Conservation (phyloP, 2,113 vertebrate species). For the Sturnus vulgaris region DNA sequence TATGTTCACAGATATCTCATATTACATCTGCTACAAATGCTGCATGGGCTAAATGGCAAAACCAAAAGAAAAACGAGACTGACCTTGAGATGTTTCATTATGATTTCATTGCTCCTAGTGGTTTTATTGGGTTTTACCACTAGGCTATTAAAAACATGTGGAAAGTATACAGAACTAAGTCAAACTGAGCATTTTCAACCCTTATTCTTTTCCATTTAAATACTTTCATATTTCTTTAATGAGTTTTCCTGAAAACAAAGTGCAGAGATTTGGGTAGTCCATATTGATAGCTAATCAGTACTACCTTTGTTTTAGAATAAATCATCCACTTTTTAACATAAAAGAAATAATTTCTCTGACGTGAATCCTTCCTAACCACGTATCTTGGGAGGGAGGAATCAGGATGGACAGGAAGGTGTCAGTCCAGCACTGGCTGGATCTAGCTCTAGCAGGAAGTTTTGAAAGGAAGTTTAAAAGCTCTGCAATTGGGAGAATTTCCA, state of each 20-base stretch:
- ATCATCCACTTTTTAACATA: background rate
- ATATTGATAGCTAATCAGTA: background rate
- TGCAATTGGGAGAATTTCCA: background rate
- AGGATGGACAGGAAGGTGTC: background rate
- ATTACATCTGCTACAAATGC: constrained; percentile 42
- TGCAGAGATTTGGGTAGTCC: background rate
- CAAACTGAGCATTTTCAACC: constrained; percentile 7
- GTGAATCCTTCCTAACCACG: background rate
- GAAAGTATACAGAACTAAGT: constrained; percentile 23
- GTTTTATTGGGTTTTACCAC: constrained; percentile 54
- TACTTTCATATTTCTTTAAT: background rate
- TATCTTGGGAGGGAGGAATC: background rate
- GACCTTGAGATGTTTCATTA: constrained; percentile 59
- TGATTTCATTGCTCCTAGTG: constrained; percentile 57
- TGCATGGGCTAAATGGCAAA: constrained; percentile 27
- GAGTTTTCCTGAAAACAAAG: background rate
- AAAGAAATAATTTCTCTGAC: background rate
- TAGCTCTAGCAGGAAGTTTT: background rate
- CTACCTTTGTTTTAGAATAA: background rate
- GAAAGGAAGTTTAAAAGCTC: background rate
- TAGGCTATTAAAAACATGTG: constrained; percentile 49
- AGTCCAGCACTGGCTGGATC: background rate
- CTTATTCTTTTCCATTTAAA: constrained; percentile 19
- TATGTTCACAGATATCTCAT: constrained; percentile 52
- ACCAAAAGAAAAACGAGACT: constrained; percentile 48